Percentiles rank a stretch among this genome's conserved stretches.
phyloP scores from a whole-genome alignment of 2,113 vertebrate genomes.

The Siphamia tubifer region DNA sequence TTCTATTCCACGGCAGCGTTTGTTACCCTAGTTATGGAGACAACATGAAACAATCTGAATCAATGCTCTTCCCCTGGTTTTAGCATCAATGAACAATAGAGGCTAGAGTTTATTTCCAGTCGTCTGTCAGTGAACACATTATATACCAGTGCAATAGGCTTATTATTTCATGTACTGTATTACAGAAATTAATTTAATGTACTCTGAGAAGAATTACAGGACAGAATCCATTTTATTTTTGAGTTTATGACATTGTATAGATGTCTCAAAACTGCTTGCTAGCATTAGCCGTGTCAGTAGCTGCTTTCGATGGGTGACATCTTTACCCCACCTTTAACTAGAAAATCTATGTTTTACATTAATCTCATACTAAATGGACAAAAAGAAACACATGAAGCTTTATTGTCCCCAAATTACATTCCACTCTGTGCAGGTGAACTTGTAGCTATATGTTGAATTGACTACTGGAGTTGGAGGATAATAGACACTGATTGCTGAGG shows the following conservation, averaged over 20 bases:
- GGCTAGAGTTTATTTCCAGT: no score
- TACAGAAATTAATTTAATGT: not conserved
- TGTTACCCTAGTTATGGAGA: no score
- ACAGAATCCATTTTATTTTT: not conserved
- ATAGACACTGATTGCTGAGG: conserved; percentile 44
- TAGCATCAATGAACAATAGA: no score
- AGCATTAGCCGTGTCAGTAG: not conserved
- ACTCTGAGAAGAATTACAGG: not conserved
- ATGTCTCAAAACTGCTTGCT: not conserved
- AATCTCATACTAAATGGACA: not conserved
- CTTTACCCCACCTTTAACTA: not conserved
- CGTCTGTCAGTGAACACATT: no score
- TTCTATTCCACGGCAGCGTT: no score
- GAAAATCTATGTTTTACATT: not conserved
- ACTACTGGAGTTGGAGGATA: conserved; percentile 2
- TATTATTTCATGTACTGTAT: no score
- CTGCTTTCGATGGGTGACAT: not conserved
- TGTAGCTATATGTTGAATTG: conserved; percentile 6
- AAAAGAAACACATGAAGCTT: not conserved
- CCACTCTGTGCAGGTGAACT: conserved; percentile 5
- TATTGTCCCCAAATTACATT: conserved; percentile 1
- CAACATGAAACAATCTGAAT: no score
- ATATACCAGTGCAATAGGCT: no score
- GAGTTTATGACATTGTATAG: not conserved
- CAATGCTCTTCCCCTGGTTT: no score